Evolutionary conservation across 2,113 vertebrate species (phyloP).

Genomic region (Python bivittatus): DNA sequence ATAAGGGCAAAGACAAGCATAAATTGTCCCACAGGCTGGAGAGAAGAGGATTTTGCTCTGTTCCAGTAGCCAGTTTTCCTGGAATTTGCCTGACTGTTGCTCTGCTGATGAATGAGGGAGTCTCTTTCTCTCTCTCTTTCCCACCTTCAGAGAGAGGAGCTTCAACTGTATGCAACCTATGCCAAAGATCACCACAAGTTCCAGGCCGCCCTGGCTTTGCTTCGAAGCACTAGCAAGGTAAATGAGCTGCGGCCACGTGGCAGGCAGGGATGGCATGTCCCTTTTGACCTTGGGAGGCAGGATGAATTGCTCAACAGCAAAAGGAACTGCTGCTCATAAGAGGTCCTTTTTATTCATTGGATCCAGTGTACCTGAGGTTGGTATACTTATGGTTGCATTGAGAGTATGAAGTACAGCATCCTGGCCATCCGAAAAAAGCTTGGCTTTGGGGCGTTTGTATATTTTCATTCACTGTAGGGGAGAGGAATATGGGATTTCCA

Average conservation of each 20-base stretch:
- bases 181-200: constrained; percentile 82
- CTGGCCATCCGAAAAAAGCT: not conserved
- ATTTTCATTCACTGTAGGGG: not conserved
- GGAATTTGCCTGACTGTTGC: not conserved
- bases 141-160: constrained; percentile 79
- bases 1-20: not conserved
- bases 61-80: not conserved
- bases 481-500: not conserved
- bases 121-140: not conserved
- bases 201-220: constrained; percentile 74
- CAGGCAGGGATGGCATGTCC: not conserved
- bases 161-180: constrained; percentile 85
- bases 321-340: not conserved
- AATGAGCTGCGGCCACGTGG: constrained; percentile 3
- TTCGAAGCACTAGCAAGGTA: constrained; percentile 82
- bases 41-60: not conserved
- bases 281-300: not conserved
- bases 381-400: not conserved
- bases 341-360: not conserved
- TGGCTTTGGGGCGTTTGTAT: not conserved
- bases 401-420: not conserved
- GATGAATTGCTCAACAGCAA: no score
- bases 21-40: not conserved
- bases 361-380: no score
- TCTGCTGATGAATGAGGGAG: not conserved